Conservation (phyloP, 2,888 invertebrate genomes). For the Chrysopilus asiliformis region DNA sequence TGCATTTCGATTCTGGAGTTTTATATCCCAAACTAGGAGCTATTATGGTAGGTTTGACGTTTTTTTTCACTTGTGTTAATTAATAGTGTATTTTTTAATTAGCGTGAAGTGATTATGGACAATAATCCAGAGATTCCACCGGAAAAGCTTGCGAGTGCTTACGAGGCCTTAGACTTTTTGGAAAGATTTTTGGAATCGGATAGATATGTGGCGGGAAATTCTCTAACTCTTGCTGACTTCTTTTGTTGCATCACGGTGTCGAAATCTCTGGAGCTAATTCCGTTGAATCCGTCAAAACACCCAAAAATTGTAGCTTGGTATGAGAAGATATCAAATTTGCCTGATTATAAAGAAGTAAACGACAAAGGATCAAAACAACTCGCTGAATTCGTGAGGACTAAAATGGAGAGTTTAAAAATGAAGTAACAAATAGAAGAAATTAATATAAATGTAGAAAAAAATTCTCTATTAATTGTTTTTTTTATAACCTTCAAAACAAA, state of each 20-base stretch:
- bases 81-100: too few species aligned
- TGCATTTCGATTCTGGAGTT: conserved; percentile 31
- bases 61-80: conserved; percentile 1
- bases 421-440: neutral
- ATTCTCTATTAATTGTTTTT: too few species aligned
- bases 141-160: too few species aligned
- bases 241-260: conserved; percentile 10
- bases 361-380: conserved; percentile 8
- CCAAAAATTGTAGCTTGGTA: conserved; percentile 12
- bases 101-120: too few species aligned
- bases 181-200: conserved; percentile 19
- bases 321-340: conserved; percentile 14
- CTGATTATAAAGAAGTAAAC: conserved; percentile 10
- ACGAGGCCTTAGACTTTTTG: conserved; percentile 17
- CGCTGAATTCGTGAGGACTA: neutral
- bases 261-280: conserved; percentile 9
- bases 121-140: too few species aligned
- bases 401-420: neutral
- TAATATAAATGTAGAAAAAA: too few species aligned
- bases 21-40: conserved; percentile 22
- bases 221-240: conserved; percentile 14
- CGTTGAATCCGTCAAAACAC: conserved; percentile 9
- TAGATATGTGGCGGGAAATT: conserved; percentile 8
- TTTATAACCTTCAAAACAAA: too few species aligned
- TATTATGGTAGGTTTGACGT: conserved; percentile 4